Base-by-base conservation (phyloP, 64 coral and sea anemone species). In the Dendronephthya gigantea region DNA sequence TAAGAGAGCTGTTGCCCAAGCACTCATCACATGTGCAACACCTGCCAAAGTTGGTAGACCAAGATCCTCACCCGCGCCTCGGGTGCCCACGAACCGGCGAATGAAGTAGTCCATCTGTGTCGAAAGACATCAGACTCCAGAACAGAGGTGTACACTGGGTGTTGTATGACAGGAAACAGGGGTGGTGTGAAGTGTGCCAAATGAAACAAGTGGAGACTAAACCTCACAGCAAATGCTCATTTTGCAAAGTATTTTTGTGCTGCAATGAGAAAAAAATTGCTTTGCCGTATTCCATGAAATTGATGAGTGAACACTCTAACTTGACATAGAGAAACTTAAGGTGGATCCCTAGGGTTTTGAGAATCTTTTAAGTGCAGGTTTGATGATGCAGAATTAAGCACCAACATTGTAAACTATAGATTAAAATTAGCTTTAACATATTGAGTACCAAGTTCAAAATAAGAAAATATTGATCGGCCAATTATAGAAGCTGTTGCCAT, bases 141-240 rank as follows among this genome's bases (percentile, higher is more conserved):
- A 89, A 83, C 81, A 51, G 87, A 8, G 87, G 87, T 9, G 87
- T 50, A 25, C 49, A 83, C 52, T 89, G 87, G 87, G 81, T 89
- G 1, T 17, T 88, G 17, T 88, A 88, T 82, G 40, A 82, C 19
- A 56, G 82, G 48, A 88, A 82, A 19, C 70, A 31, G 66, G 87
- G 79, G 37, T 33, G 50, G 14, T 89, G 87, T 83, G 49, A 89
- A 50, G 82, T 58, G 34, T 89, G 87, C 22, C 49, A 51, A 56
- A 40, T 9, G 0, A 83, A 58, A 22, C 62, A 89, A 28, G 76
- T 83, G 25, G 87, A 89, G 62, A 83, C 79, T 50, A 25, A 50
- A 34, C 87, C 81, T 41, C 35, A 89, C 31, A 89, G 87, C 38
- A 5, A 66, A 66, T 66, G 58, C 29, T n/a, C 19, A n/a, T 8